phyloP scores from a whole-genome alignment of 2,888 invertebrate genomes.

The Thecocarcelia acutangulata region DNA sequence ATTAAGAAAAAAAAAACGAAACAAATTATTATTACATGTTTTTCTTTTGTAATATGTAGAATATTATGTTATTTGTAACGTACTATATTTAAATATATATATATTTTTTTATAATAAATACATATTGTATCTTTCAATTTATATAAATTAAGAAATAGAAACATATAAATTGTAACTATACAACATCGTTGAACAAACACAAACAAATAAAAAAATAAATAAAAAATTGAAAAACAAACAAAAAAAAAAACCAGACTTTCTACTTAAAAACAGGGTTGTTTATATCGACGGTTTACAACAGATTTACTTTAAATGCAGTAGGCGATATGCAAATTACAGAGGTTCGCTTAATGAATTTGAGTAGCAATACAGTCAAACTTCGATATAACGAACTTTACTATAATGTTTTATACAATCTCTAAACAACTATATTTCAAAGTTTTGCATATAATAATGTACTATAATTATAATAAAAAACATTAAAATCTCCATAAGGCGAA shows the following conservation, averaged over 20 bases:
- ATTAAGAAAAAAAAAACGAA: slow-evolving; percentile 49
- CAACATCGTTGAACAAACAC: slow-evolving; percentile 70
- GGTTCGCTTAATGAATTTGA: too few species aligned
- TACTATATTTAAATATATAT: slow-evolving; percentile 76
- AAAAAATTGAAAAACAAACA: slow-evolving; percentile 67
- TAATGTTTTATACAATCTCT: too few species aligned
- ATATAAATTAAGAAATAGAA: slow-evolving; percentile 72
- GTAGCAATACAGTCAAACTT: too few species aligned
- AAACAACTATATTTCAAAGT: too few species aligned
- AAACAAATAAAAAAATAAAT: slow-evolving; percentile 69
- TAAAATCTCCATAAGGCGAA: too few species aligned
- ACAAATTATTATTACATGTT: slow-evolving; percentile 46
- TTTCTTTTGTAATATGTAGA: slow-evolving; percentile 68
- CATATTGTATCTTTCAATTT: slow-evolving; percentile 68
- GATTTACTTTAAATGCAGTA: too few species aligned
- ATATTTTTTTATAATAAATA: slow-evolving; percentile 71
- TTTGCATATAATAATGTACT: too few species aligned
- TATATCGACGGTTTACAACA: too few species aligned
- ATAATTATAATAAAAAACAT: too few species aligned
- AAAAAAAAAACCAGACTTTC: slow-evolving; percentile 16
- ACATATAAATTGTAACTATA: slow-evolving; percentile 69
- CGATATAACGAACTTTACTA: too few species aligned
- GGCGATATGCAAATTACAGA: too few species aligned
- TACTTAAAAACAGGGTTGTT: slow-evolving; percentile 18
- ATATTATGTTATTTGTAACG: slow-evolving; percentile 70